These are phyloP conservation scores for Netelia virgata DNA, from an alignment of 2,888 invertebrate genomes.

Conservation along the genomic window DNA sequence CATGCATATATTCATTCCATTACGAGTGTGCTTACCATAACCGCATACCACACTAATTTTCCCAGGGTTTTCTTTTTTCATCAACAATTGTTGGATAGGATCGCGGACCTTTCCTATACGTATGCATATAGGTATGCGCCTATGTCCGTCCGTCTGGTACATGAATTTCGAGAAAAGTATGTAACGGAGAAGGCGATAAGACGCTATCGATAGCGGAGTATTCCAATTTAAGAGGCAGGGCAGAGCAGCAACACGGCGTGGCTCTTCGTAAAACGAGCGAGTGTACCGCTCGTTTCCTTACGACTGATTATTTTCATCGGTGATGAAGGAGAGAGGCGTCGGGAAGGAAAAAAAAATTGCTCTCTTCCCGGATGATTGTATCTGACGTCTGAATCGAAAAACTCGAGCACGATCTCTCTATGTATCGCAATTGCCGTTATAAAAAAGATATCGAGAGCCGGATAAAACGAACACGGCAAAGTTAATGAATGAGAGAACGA, in stretches of 20 bases:
- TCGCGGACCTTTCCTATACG: neutral
- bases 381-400: constrained; percentile 49
- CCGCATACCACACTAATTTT: constrained; percentile 50
- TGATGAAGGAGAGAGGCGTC: constrained; percentile 67
- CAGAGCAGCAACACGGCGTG: constrained; percentile 24
- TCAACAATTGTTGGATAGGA: constrained; percentile 56
- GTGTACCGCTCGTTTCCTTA: constrained; percentile 69
- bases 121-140: constrained; percentile 8
- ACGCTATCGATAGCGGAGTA: constrained; percentile 49
- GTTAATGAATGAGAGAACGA: neutral
- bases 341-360: constrained; percentile 5
- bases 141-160: neutral
- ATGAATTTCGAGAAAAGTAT: constrained; percentile 12
- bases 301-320: constrained; percentile 80
- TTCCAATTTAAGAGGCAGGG: constrained; percentile 44
- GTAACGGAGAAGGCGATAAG: constrained; percentile 31
- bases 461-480: neutral
- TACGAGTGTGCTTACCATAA: constrained; percentile 1
- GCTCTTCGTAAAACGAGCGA: constrained; percentile 40
- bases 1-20: constrained; percentile 29
- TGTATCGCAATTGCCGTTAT: neutral
- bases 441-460: constrained; percentile 11
- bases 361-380: constrained; percentile 27
- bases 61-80: constrained; percentile 38
- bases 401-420: neutral